Evolutionary conservation across 2,113 vertebrate genomes (phyloP).

Genomic region (Cyprinodon tularosa): DNA sequence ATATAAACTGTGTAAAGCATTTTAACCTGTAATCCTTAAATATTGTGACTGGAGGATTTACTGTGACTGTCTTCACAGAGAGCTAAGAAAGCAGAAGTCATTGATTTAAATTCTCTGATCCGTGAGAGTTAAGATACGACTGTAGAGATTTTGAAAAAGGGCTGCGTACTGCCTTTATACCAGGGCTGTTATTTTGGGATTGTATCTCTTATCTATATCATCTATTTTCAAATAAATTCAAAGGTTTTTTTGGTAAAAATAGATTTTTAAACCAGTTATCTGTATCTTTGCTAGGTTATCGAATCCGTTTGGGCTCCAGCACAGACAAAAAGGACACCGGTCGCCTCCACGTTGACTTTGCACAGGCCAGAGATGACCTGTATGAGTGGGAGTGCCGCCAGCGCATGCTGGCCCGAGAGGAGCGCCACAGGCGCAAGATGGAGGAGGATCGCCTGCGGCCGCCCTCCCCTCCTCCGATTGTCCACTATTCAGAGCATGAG

Average conservation of each 20-base stretch:
- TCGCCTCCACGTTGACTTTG: slow-evolving; percentile 93
- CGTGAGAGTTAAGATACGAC: background rate
- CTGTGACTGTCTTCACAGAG: too few species aligned
- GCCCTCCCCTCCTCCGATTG: slow-evolving; percentile 90
- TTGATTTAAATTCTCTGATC: too few species aligned
- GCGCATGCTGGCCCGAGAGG: slow-evolving; percentile 92
- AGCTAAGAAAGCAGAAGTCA: too few species aligned
- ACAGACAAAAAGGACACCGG: slow-evolving; percentile 96
- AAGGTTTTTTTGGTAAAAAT: background rate
- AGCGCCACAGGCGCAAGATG: slow-evolving; percentile 89
- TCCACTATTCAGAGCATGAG: slow-evolving; percentile 95
- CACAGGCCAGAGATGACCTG: slow-evolving; percentile 94
- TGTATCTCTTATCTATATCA: too few species aligned
- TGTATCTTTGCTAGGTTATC: slow-evolving; percentile 82
- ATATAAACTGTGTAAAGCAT: too few species aligned
- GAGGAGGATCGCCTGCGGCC: slow-evolving; percentile 89
- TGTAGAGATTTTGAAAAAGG: background rate
- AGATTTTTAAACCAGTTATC: background rate
- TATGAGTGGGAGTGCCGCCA: slow-evolving; percentile 97
- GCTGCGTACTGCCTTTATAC: background rate
- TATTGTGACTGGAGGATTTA: too few species aligned
- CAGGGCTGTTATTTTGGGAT: too few species aligned
- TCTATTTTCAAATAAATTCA: too few species aligned
- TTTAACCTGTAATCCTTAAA: too few species aligned
- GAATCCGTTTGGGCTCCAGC: slow-evolving; percentile 93